phyloP scores from a whole-genome alignment of 2,888 invertebrate genomes.

The Crocallis elinguaria region DNA sequence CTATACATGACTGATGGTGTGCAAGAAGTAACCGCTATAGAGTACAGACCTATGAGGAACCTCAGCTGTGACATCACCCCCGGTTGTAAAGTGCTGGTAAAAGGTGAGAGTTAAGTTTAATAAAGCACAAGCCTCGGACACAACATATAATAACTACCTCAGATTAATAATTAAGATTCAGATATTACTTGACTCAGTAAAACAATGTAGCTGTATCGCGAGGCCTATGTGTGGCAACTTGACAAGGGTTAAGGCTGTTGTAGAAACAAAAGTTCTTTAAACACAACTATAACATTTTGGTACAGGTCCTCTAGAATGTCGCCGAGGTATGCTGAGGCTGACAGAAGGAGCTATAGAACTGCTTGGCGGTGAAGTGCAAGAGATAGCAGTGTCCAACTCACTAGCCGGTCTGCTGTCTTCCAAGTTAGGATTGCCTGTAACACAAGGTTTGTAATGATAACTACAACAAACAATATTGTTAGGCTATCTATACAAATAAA shows the following conservation, averaged over 20 bases:
- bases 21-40: conserved; percentile 88
- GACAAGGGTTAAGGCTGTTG: no score
- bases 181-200: no score
- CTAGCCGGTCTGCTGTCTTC: conserved; percentile 85
- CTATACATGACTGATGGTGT: conserved; percentile 90
- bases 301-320: conserved; percentile 88
- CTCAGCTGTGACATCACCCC: conserved; percentile 85
- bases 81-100: conserved; percentile 87
- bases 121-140: no score
- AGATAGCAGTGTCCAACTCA: conserved; percentile 83
- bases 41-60: conserved; percentile 86
- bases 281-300: no score
- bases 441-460: conserved; percentile 47
- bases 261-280: no score
- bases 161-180: no score
- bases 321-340: conserved; percentile 88
- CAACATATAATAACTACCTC: no score
- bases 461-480: no score
- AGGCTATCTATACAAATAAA: no score
- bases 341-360: conserved; percentile 85
- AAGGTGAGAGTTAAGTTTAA: conserved; percentile 69
- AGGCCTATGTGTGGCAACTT: no score
- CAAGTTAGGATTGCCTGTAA: conserved; percentile 79
- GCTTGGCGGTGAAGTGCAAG: conserved; percentile 90
- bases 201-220: no score